Conservation (phyloP, 2,797 vertebrate species). For the Enteromius fasciolatus region DNA sequence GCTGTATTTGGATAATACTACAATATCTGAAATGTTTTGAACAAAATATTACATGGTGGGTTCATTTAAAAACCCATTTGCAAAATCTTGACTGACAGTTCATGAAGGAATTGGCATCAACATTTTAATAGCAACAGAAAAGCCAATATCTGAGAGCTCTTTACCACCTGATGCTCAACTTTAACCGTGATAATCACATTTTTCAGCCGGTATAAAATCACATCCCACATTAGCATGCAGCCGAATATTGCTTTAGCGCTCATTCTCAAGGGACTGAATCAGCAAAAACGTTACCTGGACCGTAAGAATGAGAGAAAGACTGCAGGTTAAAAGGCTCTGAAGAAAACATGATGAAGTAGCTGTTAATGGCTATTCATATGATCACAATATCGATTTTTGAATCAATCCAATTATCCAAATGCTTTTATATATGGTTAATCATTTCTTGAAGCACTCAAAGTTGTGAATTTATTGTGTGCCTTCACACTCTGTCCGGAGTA, state of each 20-base stretch:
- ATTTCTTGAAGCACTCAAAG: slow-evolving; percentile 65
- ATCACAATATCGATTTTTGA: slow-evolving; percentile 58
- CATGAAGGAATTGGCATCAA: slow-evolving; percentile 29
- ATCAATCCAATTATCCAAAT: slow-evolving; percentile 66
- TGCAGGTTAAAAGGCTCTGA: slow-evolving; percentile 65
- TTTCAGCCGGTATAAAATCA: slow-evolving; percentile 25
- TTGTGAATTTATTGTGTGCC: slow-evolving; percentile 52
- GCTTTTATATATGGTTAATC: slow-evolving; percentile 66
- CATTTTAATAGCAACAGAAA: slow-evolving; percentile 15
- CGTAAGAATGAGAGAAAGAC: slow-evolving; percentile 48
- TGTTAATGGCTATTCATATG: slow-evolving; percentile 65
- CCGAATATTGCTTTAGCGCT: slow-evolving; percentile 27
- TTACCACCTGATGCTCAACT: slow-evolving; percentile 41
- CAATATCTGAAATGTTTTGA: slow-evolving; percentile 11
- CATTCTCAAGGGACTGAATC: slow-evolving; percentile 61
- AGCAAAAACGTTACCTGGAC: slow-evolving; percentile 47
- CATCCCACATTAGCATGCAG: slow-evolving; percentile 26
- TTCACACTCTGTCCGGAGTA: slow-evolving; percentile 21
- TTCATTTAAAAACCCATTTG: slow-evolving; percentile 28
- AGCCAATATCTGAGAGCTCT: slow-evolving; percentile 5
- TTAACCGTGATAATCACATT: slow-evolving; percentile 33
- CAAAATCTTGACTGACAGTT: slow-evolving; percentile 32
- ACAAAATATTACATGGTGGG: background rate
- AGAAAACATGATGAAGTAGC: slow-evolving; percentile 59
- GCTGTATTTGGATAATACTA: background rate